phyloP scores from a whole-genome alignment of 2,797 vertebrate genomes.

The Thalassophryne amazonica region DNA sequence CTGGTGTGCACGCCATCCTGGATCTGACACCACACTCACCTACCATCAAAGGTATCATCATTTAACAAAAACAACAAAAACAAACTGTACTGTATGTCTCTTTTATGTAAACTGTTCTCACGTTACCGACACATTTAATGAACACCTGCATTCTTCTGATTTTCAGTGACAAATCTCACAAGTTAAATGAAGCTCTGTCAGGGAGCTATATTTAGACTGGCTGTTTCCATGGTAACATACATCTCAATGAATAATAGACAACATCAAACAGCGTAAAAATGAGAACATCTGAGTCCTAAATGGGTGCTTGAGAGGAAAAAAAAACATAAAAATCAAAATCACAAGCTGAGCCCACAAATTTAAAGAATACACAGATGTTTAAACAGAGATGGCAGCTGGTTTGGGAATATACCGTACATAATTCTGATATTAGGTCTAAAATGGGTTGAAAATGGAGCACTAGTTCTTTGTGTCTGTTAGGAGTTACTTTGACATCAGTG shows the following conservation, averaged over 20 bases:
- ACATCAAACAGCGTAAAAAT: slow-evolving; percentile 17
- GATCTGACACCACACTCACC: slow-evolving; percentile 96
- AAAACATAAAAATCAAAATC: background rate
- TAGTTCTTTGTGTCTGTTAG: background rate
- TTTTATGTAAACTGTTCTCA: background rate
- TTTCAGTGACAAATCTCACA: slow-evolving; percentile 39
- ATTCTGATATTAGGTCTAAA: background rate
- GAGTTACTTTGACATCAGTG: background rate
- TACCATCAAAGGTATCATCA: slow-evolving; percentile 40
- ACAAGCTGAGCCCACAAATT: background rate
- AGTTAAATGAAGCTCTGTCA: slow-evolving; percentile 64
- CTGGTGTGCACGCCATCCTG: slow-evolving; percentile 90
- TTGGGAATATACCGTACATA: background rate
- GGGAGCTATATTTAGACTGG: slow-evolving; percentile 69
- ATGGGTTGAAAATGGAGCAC: background rate
- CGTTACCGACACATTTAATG: background rate
- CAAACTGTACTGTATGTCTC: background rate
- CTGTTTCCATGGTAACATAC: slow-evolving; percentile 69
- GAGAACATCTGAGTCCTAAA: background rate
- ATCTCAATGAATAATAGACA: slow-evolving; percentile 37
- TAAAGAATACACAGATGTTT: too few relatives aligned
- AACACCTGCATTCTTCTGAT: background rate
- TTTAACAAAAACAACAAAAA: background rate
- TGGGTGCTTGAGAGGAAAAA: background rate
- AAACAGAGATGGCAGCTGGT: too few relatives aligned